Evolutionary conservation across 1,140 invertebrate species (phyloP), one percentile per base, ranked within the genome.

Genomic region (Anoplophora glabripennis): DNA sequence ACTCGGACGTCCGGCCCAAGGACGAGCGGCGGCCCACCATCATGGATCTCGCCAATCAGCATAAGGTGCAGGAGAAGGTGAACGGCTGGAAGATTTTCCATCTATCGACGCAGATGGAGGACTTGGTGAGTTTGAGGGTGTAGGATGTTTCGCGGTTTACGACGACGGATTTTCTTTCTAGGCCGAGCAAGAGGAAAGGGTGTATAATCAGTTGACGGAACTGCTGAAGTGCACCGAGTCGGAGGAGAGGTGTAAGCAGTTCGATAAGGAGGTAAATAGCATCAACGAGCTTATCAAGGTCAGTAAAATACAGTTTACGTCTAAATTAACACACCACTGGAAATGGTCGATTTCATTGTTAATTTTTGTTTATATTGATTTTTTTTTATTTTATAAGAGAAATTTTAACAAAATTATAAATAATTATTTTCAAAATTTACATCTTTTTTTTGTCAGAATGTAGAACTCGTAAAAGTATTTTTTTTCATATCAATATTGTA

Each of bases 21-120:
- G 90, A 94, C 62, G 92, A 95, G 72, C 82, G 89, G 59, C 80
- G 86, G 61, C 86, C 89, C 5, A 89, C 90, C 5, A 86, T 95
- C 2, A 88, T 88, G 70, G 94, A 97, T 78, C 79, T 97, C 63
- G 91, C 93, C 1, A 90, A 90, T 77, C 93, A 96, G 72, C 88
- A 88, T 66, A 85, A 92, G 71, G 89, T 95, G 18, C 76, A 91
- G 57, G 88, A 93, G 65, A 94, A 91, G 78, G 83, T 93, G n/a
- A 90, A 92, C 72, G 94, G 94, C 9, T 98, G 94, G 94, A 97
- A 97, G 80, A 82, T 97, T 28, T 87, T 93, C 80, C 92, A 96
- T 78, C 81, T 97, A 47, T 89, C 86, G 11, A 86, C 92, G 21
- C 93, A 96, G 81, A 89, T 97, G 85, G 92, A 96, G 70, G 91